Evolutionary conservation across 1,140 invertebrate genomes (phyloP).

Genomic region (Protaetia brevitarsis): DNA sequence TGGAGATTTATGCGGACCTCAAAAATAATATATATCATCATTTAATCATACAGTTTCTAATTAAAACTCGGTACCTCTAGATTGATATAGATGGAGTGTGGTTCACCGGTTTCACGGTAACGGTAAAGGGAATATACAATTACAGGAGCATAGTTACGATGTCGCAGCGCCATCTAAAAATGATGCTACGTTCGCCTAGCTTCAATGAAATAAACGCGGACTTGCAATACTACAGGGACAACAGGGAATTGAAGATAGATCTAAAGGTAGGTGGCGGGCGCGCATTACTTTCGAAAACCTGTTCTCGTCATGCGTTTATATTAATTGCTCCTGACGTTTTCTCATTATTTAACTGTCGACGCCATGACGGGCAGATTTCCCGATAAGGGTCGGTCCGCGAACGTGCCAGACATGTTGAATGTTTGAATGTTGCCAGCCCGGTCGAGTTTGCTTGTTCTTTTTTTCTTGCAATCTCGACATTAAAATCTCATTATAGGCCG

Average conservation of each 20-base stretch:
- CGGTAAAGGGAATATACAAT: slow-evolving; percentile 65
- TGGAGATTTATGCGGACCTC: too few species aligned
- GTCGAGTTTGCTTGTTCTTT: not conserved
- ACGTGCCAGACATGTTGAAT: slow-evolving; percentile 19
- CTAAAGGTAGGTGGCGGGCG: slow-evolving; percentile 53
- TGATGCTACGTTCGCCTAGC: slow-evolving; percentile 65
- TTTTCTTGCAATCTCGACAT: not conserved
- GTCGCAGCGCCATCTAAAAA: slow-evolving; percentile 63
- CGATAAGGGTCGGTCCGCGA: slow-evolving; percentile 18
- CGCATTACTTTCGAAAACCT: not conserved
- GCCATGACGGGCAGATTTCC: slow-evolving; percentile 18
- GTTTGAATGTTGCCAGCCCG: not conserved
- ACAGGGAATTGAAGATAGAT: slow-evolving; percentile 58
- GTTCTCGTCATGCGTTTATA: slow-evolving; percentile 26
- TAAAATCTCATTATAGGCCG: slow-evolving; percentile 51
- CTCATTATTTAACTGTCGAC: slow-evolving; percentile 37
- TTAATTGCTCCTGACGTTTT: slow-evolving; percentile 37
- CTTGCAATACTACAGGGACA: slow-evolving; percentile 59
- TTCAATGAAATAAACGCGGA: slow-evolving; percentile 65
- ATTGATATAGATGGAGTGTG: slow-evolving; percentile 67
- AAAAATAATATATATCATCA: too few species aligned
- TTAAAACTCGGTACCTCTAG: slow-evolving; percentile 38
- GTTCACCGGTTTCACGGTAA: slow-evolving; percentile 74
- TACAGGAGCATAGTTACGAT: slow-evolving; percentile 62
- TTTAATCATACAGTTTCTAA: too few species aligned